Base-by-base conservation (phyloP, 2,113 vertebrate genomes). In the Ivindomyrus marchei region DNA sequence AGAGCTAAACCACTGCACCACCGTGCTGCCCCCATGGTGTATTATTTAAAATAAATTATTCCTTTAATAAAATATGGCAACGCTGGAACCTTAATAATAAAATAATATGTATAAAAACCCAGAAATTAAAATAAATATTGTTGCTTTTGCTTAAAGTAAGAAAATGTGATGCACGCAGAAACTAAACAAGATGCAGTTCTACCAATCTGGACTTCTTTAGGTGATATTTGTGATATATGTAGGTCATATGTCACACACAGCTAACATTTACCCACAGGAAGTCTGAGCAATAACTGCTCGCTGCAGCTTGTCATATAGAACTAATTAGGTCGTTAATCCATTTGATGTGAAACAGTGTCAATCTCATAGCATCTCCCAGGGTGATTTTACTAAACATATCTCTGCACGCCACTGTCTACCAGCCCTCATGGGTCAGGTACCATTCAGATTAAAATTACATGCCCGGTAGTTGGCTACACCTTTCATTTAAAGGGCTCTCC, bases 141-240 rank as follows among this genome's bases (percentile, higher is more conserved):
- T 80, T 80, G 83, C 2, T 85, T 85, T 47, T 85, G 21, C 42
- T 46, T 85, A 47, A 84, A 47, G 80, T 45, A 42, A 58, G 56
- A 58, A 45, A 21, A 31, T 15, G 19, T 13, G 4, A 31, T 62
- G 56, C 39, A 24, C 36, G 13, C 17, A 62, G 52, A 62, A 88
- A 89, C 42, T 66, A 31, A 70, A 36, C n/a, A 46, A 88, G 88
- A 42, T n/a, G n/a, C 45, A 87, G 80, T 90, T 87, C 19, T 80
- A 87, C 90, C 91, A 90, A 94, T 94, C 92, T 92, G 93, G 92
- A 62, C 24, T 62, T 58, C 56, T 53, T 53, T 53, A 58, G 56
- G 56, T n/a, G 56, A 93, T 70, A 91, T 90, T 94, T 95, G 8
- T n/a, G 70, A 39, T 90, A 88, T 94, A 96, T 96, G 92, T 95